Percentiles rank a stretch among this genome's conserved stretches.
phyloP scores from a whole-genome alignment of 2,888 invertebrate species.

The Tetrapedia diversipes region DNA sequence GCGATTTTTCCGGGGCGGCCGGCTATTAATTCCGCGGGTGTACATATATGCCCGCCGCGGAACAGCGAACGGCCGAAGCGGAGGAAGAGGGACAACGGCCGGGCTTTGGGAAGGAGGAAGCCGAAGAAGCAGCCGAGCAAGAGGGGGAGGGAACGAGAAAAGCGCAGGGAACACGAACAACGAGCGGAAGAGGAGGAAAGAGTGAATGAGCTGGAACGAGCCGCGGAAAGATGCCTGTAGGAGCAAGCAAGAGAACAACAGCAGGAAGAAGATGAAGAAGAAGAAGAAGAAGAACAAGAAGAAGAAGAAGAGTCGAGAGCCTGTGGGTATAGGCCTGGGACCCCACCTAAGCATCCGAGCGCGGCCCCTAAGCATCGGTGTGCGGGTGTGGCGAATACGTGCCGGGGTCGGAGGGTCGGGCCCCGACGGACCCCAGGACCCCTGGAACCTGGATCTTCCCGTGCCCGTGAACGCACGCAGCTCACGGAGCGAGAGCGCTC shows the following conservation, averaged over 20 bases:
- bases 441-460: slow-evolving; percentile 70
- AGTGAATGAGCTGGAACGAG: too few relatives aligned
- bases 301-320: slow-evolving; percentile 20
- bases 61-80: slow-evolving; percentile 27
- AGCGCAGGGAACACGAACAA: slow-evolving; percentile 15
- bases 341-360: slow-evolving; percentile 79
- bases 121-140: slow-evolving; percentile 15
- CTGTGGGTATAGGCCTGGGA: slow-evolving; percentile 67
- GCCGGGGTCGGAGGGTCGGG: slow-evolving; percentile 82
- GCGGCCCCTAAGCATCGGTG: slow-evolving; percentile 77
- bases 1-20: slow-evolving; percentile 77
- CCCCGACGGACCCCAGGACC: slow-evolving; percentile 75
- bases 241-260: slow-evolving; percentile 17
- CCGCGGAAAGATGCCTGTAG: too few relatives aligned
- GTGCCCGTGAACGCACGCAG: slow-evolving; percentile 76
- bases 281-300: slow-evolving; percentile 41
- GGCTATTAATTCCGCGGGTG: slow-evolving; percentile 81
- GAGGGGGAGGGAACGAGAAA: slow-evolving; percentile 5
- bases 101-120: neutral
- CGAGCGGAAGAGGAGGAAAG: slow-evolving; percentile 5
- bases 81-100: slow-evolving; percentile 27
- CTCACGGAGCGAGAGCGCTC: slow-evolving; percentile 32
- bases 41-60: slow-evolving; percentile 69
- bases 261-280: slow-evolving; percentile 1
- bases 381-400: slow-evolving; percentile 83